Base-by-base conservation (phyloP, 1,140 invertebrate species). In the Xylocopa sonorina region DNA sequence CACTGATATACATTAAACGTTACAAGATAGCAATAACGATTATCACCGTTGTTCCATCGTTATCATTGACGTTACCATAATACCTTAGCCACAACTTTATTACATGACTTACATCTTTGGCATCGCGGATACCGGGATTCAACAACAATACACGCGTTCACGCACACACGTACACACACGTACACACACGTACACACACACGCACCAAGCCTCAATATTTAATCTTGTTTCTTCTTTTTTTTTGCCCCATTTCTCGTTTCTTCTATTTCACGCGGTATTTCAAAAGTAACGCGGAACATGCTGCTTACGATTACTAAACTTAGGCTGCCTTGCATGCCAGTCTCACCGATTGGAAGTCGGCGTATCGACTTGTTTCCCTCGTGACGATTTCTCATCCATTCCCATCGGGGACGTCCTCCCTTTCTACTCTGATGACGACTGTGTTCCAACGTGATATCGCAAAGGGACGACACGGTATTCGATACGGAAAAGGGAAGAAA, bases 1-100 rank as follows among this genome's bases (percentile, higher is more conserved):
- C 92, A 93, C 89, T 91, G 89, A 93, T 91, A 92, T 91, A 92
- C 88, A 88, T 92, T 90, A 91, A 91, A 92, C 87, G 85, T 91
- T 92, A 92, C 87, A 83, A 88, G 88, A 89, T 90, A 88, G 83
- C 85, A 87, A 87, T 86, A 90, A 91, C 87, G 83, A 89, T 88
- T 81, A 86, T 86, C 85, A 81, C 73, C 67, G 63, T 74, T 73
- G 82, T 83, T 78, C n/a, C 50, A 81, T 82, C 72, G 60, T 80
- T 76, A 78, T 82, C 63, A 80, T 88, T 74, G 75, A 78, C 78
- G 55, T 87, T 81, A 82, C 73, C 64, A 78, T 71, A 62, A 62
- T 79, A 76, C 66, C 60, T 86, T 85, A 85, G 72, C 68, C 73
- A 81, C 83, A 73, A 81, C 53, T 87, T 86, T 84, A 86, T 85